These are phyloP conservation scores for Nephrotoma guestfalica DNA, from an alignment of 2,888 invertebrate species.

Conservation along the genomic window DNA sequence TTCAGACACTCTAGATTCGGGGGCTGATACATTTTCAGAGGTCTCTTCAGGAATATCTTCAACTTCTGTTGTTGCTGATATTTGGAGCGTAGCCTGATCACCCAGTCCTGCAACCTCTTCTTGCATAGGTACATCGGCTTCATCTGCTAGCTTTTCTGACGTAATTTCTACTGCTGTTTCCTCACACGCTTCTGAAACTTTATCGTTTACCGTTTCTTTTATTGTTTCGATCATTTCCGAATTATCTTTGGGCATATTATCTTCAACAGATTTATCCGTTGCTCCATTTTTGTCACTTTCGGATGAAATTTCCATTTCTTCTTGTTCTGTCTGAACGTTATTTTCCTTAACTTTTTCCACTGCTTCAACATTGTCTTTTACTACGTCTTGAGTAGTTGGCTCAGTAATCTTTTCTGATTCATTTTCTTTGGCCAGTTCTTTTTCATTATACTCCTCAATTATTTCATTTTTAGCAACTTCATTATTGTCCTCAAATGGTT, in stretches of 20 bases:
- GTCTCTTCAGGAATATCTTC: neutral
- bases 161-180: neutral
- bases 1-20: neutral
- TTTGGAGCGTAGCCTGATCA: neutral
- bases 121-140: neutral
- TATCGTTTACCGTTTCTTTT: neutral
- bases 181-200: neutral
- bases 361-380: neutral
- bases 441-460: neutral
- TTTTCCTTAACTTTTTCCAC: neutral
- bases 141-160: neutral
- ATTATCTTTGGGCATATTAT: neutral
- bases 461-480: neutral
- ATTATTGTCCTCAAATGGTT: neutral
- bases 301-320: neutral
- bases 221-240: neutral
- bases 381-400: neutral
- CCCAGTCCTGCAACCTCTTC: neutral
- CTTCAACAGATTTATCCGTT: neutral
- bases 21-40: neutral
- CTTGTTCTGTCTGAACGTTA: neutral
- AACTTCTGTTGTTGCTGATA: neutral
- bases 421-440: neutral
- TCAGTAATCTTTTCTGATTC: conserved; percentile 1
- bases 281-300: neutral